phyloP scores from a whole-genome alignment of 2,888 invertebrate genomes.

The Trissolcus japonicus region DNA sequence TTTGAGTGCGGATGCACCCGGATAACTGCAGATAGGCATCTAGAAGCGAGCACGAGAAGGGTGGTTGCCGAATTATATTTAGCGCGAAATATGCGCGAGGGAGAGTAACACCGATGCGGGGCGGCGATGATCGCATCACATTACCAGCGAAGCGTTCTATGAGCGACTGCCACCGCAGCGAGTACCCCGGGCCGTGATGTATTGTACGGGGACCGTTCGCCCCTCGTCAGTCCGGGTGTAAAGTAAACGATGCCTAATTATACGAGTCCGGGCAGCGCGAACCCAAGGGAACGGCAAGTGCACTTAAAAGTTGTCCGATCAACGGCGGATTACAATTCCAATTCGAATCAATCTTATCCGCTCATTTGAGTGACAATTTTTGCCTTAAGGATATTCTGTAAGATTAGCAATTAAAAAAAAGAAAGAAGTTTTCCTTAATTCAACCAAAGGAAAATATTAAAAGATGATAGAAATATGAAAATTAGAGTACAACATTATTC shows the following conservation, averaged over 20 bases:
- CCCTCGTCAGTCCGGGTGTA: conserved; percentile 67
- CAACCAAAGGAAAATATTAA: no score
- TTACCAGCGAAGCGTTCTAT: conserved; percentile 74
- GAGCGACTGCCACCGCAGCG: conserved; percentile 68
- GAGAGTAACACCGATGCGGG: conserved; percentile 68
- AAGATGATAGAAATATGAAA: no score
- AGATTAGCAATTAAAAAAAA: not conserved
- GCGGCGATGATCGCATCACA: conserved; percentile 73
- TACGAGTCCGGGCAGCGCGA: conserved; percentile 65
- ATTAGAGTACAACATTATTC: no score
- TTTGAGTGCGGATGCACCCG: conserved; percentile 23
- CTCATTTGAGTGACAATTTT: conserved; percentile 25
- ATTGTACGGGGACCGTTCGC: conserved; percentile 56
- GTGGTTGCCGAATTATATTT: conserved; percentile 55
- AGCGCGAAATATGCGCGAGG: conserved; percentile 53
- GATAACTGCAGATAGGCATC: conserved; percentile 29
- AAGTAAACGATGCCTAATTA: conserved; percentile 76
- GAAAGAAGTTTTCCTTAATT: no score
- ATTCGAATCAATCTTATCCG: conserved; percentile 65
- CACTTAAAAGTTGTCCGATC: conserved; percentile 63
- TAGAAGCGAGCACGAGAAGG: conserved; percentile 28
- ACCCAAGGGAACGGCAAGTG: conserved; percentile 67
- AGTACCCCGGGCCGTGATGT: conserved; percentile 51
- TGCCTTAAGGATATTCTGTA: no score
- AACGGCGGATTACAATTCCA: conserved; percentile 69